Conservation (phyloP, 2,113 vertebrate genomes). For the Leuciscus idus region DNA sequence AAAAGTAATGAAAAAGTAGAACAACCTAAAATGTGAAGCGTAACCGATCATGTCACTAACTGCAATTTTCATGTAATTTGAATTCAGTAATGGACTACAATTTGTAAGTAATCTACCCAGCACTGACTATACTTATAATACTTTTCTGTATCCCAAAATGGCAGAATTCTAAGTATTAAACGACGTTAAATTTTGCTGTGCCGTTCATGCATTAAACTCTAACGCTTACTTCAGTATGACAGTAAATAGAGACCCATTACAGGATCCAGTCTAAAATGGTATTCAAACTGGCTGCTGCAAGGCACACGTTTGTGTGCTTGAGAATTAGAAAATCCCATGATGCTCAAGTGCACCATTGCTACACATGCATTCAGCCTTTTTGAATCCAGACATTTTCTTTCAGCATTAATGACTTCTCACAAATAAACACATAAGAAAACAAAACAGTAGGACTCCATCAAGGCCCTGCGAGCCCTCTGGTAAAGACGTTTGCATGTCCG, state of each 20-base stretch:
- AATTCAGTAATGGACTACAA: no score
- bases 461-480: constrained; percentile 34
- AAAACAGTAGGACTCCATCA: constrained; percentile 11
- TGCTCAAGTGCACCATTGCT: constrained; percentile 5
- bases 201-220: not conserved
- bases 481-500: constrained; percentile 40
- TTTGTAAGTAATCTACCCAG: no score
- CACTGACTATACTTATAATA: no score
- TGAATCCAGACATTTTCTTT: not conserved
- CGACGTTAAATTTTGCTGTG: not conserved
- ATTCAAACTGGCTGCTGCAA: constrained; percentile 27
- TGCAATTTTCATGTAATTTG: no score
- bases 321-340: not conserved
- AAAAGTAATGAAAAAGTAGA: no score
- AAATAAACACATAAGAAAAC: constrained; percentile 7
- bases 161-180: not conserved
- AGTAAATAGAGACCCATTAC: not conserved
- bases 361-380: constrained; percentile 8
- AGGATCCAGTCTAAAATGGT: not conserved
- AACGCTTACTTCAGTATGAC: not conserved
- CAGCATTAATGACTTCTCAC: not conserved
- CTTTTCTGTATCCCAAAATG: no score
- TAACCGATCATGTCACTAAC: no score
- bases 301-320: not conserved
- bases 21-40: no score